Evolutionary conservation across 1,140 invertebrate species (phyloP), one percentile per base, ranked within the genome.

Genomic region (Drosophila quadrilineata): DNA sequence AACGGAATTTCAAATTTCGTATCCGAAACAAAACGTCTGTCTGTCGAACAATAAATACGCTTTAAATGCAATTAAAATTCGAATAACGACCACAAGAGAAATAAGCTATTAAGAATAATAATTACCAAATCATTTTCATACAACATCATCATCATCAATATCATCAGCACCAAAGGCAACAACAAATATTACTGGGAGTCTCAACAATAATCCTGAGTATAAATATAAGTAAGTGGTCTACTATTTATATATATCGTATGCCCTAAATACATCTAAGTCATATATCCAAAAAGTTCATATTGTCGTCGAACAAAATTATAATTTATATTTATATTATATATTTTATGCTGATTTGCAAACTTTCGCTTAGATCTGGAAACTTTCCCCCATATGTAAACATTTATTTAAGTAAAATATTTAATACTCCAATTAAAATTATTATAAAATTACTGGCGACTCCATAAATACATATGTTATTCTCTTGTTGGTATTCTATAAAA

Each of bases 21-120:
- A 29, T 21, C 36, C 29, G 10, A 36, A 49, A 75, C 71, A 82
- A 80, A 80, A 75, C 77, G 72, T 3, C 46, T 80, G 50, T 49
- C 49, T 63, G 66, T 71, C 53, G 59, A 58, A 74, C 67, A 80
- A 80, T 75, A 56, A 79, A 80, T 79, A 43, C 75, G 62, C 41
- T 79, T 75, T 64, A 84, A 69, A 84, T 54, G 68, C 76, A 69
- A 75, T 82, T 82, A 69, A 75, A 74, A 72, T 69, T 82, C 41
- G 50, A 49, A 62, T 43, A 82, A 53, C 45, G 50, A 45, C 19
- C 22, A 46, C n/a, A n/a, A n/a, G n/a, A n/a, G 62, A 71, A 79
- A 58, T 53, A 53, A 58, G 57, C 72, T 49, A 76, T 84, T 65
- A 68, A 43, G 59, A 38, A 57, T 68, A 74, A 76, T 65, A 72